phyloP scores from a whole-genome alignment of 2,888 invertebrate genomes.

The Poecilobothrus nobilitatus region DNA sequence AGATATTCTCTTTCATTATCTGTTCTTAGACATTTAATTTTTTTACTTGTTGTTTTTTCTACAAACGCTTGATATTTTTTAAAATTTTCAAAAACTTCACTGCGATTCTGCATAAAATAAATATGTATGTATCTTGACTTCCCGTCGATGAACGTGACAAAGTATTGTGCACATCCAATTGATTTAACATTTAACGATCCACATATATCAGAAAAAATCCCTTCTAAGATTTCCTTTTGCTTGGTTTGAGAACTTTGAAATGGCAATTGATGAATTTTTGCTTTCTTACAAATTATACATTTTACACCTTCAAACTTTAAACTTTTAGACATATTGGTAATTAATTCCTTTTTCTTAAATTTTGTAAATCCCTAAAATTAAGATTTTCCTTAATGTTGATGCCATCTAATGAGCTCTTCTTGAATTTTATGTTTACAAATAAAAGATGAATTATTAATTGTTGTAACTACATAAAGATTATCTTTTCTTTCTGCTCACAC shows the following conservation, averaged over 20 bases:
- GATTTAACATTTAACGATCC: conserved; percentile 12
- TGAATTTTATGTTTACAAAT: no score
- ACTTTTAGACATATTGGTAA: conserved; percentile 7
- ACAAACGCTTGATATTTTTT: conserved; percentile 16
- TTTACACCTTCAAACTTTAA: neutral
- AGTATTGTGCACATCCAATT: conserved; percentile 13
- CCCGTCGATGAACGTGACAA: conserved; percentile 13
- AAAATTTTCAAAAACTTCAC: conserved; percentile 20
- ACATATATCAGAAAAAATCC: conserved; percentile 14
- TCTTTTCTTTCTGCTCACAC: no score
- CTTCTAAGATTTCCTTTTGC: neutral
- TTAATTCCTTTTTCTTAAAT: neutral
- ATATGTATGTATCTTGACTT: conserved; percentile 15
- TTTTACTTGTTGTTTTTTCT: conserved; percentile 22
- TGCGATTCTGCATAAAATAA: conserved; percentile 18
- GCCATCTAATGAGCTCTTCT: no score
- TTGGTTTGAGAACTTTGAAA: neutral
- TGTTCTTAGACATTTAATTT: conserved; percentile 25
- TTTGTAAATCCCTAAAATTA: conserved; percentile 12
- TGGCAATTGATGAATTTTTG: conserved; percentile 8
- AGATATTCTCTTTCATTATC: conserved; percentile 28
- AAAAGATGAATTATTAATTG: no score
- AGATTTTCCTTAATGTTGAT: conserved; percentile 14
- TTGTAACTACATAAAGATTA: no score
- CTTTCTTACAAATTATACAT: conserved; percentile 13